Conservation (phyloP, 2,888 invertebrate genomes). For the Silvanus unidentatus region DNA sequence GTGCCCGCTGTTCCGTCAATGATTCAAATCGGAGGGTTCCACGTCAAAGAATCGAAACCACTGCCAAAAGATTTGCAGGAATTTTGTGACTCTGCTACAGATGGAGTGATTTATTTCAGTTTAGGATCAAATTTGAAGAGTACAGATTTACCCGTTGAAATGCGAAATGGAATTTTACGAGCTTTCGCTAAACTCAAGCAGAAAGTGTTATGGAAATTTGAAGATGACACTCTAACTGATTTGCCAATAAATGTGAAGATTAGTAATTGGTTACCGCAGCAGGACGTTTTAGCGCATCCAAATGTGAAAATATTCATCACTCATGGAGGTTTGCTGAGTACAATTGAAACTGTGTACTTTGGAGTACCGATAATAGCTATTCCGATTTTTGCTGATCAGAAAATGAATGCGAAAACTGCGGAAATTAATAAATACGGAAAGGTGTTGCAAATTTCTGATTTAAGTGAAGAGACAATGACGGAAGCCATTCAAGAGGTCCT, state of each 20-base stretch:
- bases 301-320: constrained; percentile 2
- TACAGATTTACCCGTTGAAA: constrained; percentile 50
- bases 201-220: constrained; percentile 65
- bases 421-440: neutral
- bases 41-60: constrained; percentile 33
- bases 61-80: constrained; percentile 46
- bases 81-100: constrained; percentile 47
- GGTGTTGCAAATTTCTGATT: constrained; percentile 41
- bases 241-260: constrained; percentile 41
- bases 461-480: constrained; percentile 44
- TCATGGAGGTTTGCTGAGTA: constrained; percentile 2
- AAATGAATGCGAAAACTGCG: neutral
- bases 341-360: neutral
- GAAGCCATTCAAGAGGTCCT: constrained; percentile 43
- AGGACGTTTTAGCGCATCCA: constrained; percentile 25
- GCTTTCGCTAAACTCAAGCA: constrained; percentile 55
- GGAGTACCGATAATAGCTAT: constrained; percentile 2
- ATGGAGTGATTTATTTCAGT: constrained; percentile 55
- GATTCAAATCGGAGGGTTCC: constrained; percentile 53
- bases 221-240: constrained; percentile 43
- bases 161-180: constrained; percentile 50
- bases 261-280: constrained; percentile 31
- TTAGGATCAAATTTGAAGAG: constrained; percentile 56
- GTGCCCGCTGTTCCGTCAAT: constrained; percentile 51
- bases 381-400: constrained; percentile 2